phyloP scores from a whole-genome alignment of 2,797 vertebrate species.

The Hylomyscus alleni region DNA sequence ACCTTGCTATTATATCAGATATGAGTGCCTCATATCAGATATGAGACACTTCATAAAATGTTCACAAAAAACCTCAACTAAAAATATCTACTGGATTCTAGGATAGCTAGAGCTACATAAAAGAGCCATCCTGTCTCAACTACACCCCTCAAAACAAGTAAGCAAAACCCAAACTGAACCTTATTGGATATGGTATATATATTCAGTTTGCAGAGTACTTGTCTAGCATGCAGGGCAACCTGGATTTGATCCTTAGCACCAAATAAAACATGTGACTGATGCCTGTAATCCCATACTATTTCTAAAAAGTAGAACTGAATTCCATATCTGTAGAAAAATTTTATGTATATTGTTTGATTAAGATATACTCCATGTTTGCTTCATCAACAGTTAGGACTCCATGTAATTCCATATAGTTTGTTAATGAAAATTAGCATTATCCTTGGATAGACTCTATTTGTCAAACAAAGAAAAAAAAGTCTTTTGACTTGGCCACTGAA shows the following conservation, averaged over 20 bases:
- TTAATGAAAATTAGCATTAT: conserved; percentile 20
- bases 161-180: neutral
- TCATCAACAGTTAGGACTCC: neutral
- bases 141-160: neutral
- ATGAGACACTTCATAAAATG: neutral
- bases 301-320: conserved; percentile 14
- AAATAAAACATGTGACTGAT: neutral
- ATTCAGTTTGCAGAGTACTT: neutral
- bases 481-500: neutral
- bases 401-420: conserved; percentile 8
- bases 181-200: neutral
- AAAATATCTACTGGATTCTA: neutral
- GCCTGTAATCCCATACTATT: neutral
- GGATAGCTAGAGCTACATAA: neutral
- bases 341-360: neutral
- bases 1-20: neutral
- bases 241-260: neutral
- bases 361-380: neutral
- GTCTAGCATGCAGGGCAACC: neutral
- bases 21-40: too few species aligned
- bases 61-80: neutral
- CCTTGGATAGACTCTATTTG: neutral
- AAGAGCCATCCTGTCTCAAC: neutral
- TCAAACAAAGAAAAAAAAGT: conserved; percentile 27
- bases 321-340: neutral